A percentile compares a stretch with the other conserved stretches of the same genome.
Conservation (phyloP, 2,113 vertebrate genomes). For the Meriones unguiculatus region DNA sequence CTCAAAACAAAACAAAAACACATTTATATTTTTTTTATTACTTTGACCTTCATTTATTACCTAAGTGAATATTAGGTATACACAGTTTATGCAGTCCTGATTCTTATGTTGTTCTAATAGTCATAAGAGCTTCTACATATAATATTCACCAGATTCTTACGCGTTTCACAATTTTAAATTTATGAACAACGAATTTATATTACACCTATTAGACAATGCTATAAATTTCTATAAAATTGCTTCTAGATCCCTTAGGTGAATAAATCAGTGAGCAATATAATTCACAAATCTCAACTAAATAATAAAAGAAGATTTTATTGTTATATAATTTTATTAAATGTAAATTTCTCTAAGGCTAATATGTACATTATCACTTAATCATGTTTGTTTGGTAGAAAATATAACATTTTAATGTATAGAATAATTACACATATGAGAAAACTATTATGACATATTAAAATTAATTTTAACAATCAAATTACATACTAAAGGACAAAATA, state of each 20-base stretch:
- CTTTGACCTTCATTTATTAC: background rate
- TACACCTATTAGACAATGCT: background rate
- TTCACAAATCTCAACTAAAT: slow-evolving; percentile 38
- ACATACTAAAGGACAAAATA: background rate
- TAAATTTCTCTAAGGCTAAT: background rate
- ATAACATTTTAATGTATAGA: background rate
- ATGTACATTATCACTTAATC: slow-evolving; percentile 37
- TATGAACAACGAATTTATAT: slow-evolving; percentile 15
- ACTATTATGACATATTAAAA: slow-evolving; percentile 10
- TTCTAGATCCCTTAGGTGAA: background rate
- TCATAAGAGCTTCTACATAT: background rate
- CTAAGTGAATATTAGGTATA: slow-evolving; percentile 12
- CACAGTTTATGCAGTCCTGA: background rate
- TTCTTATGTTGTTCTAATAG: background rate
- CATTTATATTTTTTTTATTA: too few species aligned
- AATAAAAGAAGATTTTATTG: slow-evolving; percentile 26
- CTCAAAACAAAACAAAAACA: too few species aligned
- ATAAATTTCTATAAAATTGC: slow-evolving; percentile 4
- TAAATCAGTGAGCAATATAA: background rate
- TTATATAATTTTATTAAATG: background rate
- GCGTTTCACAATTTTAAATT: slow-evolving; percentile 5
- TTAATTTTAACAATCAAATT: slow-evolving; percentile 46
- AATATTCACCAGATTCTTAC: slow-evolving; percentile 9
- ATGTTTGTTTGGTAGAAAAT: background rate
- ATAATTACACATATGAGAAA: background rate